phyloP scores from a whole-genome alignment of 2,888 invertebrate genomes.

The Luffia ferchaultella region DNA sequence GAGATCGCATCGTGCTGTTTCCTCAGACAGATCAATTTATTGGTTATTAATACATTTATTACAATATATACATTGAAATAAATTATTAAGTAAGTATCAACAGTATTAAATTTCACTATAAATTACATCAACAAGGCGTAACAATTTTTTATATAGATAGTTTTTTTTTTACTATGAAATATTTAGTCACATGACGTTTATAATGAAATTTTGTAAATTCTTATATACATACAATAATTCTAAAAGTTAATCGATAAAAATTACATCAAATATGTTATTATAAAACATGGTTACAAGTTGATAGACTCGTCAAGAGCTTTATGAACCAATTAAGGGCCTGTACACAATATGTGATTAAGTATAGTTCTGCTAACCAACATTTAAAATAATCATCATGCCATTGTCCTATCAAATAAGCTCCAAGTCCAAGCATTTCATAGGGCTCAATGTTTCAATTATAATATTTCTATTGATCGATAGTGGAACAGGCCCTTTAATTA shows the following conservation, averaged over 20 bases:
- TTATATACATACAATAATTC: background rate
- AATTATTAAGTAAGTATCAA: constrained; percentile 2
- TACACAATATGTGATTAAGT: too few species aligned
- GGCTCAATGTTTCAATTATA: too few species aligned
- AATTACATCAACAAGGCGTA: constrained; percentile 2
- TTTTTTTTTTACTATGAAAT: background rate
- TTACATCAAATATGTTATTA: background rate
- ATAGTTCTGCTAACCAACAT: too few species aligned
- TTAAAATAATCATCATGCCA: too few species aligned
- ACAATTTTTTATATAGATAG: background rate
- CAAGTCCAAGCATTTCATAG: too few species aligned
- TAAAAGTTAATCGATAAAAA: background rate
- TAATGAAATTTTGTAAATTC: background rate
- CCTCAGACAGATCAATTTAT: background rate
- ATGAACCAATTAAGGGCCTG: too few species aligned
- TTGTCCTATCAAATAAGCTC: too few species aligned
- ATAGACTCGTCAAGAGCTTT: too few species aligned
- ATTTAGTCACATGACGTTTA: background rate
- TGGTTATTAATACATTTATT: background rate
- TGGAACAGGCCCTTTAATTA: too few species aligned
- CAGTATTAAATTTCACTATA: background rate
- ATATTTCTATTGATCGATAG: too few species aligned
- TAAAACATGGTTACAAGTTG: too few species aligned
- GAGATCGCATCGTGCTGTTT: background rate
- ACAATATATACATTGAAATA: background rate